phyloP scores from a whole-genome alignment of 2,888 invertebrate genomes.

The Eucera pruinosa region DNA sequence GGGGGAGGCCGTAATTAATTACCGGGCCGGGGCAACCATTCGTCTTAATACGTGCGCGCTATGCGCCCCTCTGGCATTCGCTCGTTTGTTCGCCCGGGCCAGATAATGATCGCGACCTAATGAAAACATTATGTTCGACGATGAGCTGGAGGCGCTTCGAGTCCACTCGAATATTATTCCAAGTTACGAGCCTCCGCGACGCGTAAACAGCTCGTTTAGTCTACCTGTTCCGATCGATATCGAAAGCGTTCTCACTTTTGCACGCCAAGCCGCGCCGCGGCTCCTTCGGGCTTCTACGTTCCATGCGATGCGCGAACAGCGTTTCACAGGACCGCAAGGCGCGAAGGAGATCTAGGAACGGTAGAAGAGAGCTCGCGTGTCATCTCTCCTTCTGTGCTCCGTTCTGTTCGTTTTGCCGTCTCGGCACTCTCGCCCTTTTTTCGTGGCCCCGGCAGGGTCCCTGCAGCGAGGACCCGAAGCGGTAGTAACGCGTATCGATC shows the following conservation, averaged over 20 bases:
- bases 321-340: no score
- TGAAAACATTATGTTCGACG: slow-evolving; percentile 76
- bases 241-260: no score
- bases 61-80: slow-evolving; percentile 67
- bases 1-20: slow-evolving; percentile 77
- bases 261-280: no score
- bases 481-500: slow-evolving; percentile 73
- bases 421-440: slow-evolving; percentile 3
- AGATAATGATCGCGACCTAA: slow-evolving; percentile 77
- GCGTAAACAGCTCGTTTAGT: slow-evolving; percentile 1
- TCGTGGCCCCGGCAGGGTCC: slow-evolving; percentile 20
- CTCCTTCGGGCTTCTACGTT: no score
- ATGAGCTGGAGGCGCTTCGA: slow-evolving; percentile 33
- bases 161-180: slow-evolving; percentile 32
- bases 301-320: no score
- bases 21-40: slow-evolving; percentile 69
- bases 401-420: background rate
- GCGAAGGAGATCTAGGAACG: no score
- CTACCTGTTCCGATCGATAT: background rate
- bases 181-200: slow-evolving; percentile 13
- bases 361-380: no score
- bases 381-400: background rate
- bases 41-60: slow-evolving; percentile 74
- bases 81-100: slow-evolving; percentile 71
- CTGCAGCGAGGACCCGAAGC: slow-evolving; percentile 32